Percentiles rank a stretch among this genome's conserved stretches.
Evolutionary conservation across 2,888 invertebrate species (phyloP).

Genomic region (Scrobipalpa atriplicella): DNA sequence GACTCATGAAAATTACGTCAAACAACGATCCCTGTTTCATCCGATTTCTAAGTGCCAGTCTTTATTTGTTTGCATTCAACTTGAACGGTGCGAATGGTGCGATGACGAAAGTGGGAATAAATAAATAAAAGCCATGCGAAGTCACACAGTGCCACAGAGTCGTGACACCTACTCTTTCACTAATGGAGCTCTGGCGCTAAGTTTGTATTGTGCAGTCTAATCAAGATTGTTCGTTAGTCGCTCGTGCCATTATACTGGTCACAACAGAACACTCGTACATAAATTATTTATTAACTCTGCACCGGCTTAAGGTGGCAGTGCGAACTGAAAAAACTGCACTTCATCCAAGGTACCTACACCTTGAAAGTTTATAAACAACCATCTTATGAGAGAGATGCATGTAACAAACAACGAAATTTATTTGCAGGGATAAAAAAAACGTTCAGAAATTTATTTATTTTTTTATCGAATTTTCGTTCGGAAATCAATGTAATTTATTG

Average conservation of each 20-base stretch:
- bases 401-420: too few relatives aligned
- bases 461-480: too few relatives aligned
- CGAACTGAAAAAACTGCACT: background rate
- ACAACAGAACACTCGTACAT: slow-evolving; percentile 39
- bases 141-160: too few relatives aligned
- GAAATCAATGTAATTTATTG: too few relatives aligned
- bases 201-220: slow-evolving; percentile 68
- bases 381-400: too few relatives aligned
- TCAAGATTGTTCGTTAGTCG: slow-evolving; percentile 74
- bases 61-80: slow-evolving; percentile 59
- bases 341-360: too few relatives aligned
- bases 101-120: slow-evolving; percentile 69
- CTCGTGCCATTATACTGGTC: slow-evolving; percentile 64
- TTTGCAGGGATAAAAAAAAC: too few relatives aligned
- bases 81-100: slow-evolving; percentile 48
- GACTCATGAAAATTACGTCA: too few relatives aligned
- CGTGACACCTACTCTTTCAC: slow-evolving; percentile 78
- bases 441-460: too few relatives aligned
- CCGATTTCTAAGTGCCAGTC: background rate
- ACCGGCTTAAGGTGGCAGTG: background rate
- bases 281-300: slow-evolving; percentile 31
- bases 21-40: too few relatives aligned
- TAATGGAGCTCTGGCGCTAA: slow-evolving; percentile 73
- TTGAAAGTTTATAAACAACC: too few relatives aligned
- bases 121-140: slow-evolving; percentile 73